Evolutionary conservation across 2,113 vertebrate genomes (phyloP).

Genomic region (Neofelis nebulosa): DNA sequence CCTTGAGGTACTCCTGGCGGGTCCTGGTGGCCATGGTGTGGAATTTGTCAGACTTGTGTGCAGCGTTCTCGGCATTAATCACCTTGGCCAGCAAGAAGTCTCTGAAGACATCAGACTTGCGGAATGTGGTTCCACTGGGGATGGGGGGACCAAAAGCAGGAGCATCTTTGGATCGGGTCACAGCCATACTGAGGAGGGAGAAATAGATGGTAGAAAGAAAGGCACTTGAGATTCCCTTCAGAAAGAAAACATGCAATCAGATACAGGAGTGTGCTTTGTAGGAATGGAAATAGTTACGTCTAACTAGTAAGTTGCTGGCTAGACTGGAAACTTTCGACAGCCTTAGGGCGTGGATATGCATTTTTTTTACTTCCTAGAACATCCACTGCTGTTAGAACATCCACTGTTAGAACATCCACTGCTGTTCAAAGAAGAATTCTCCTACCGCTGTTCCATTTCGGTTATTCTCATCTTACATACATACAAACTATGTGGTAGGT

Average conservation of each 20-base stretch:
- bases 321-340: neutral
- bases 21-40: constrained; percentile 96
- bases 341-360: neutral
- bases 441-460: neutral
- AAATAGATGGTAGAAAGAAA: neutral
- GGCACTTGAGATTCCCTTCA: neutral
- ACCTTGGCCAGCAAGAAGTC: constrained; percentile 95
- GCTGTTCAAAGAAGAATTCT: neutral
- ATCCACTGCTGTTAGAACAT: too few relatives aligned
- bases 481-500: too few relatives aligned
- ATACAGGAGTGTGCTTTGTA: neutral
- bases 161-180: constrained; percentile 97
- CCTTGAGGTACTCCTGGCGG: constrained; percentile 94
- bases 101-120: constrained; percentile 91
- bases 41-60: constrained; percentile 96
- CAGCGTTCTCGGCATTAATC: constrained; percentile 94
- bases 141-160: constrained; percentile 95
- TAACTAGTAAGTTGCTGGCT: neutral
- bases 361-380: neutral
- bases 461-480: neutral
- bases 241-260: neutral
- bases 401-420: too few relatives aligned
- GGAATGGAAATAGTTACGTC: neutral
- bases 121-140: constrained; percentile 89
- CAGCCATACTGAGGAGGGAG: constrained; percentile 89